Conservation (phyloP, 2,797 vertebrate genomes). For the Typhlichthys eigenmanni region DNA sequence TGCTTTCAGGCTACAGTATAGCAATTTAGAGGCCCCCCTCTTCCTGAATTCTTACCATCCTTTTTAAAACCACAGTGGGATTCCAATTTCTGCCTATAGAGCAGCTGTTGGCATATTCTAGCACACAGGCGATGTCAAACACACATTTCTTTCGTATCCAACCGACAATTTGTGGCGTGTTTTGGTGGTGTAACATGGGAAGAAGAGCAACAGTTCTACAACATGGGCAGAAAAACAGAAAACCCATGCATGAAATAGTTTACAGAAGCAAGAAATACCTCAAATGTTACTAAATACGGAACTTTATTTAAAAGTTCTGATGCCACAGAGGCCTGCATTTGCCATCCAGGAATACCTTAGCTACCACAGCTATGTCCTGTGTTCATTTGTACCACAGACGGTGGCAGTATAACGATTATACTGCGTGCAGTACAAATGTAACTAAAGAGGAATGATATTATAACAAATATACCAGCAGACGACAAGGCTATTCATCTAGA, state of each 20-base stretch:
- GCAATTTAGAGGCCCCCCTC: slow-evolving; percentile 10
- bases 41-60: slow-evolving; percentile 47
- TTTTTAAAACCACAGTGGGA: slow-evolving; percentile 42
- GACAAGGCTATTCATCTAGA: too few species aligned
- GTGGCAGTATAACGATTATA: slow-evolving; percentile 7
- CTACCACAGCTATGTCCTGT: slow-evolving; percentile 56
- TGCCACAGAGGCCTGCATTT: slow-evolving; percentile 48
- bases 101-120: slow-evolving; percentile 34
- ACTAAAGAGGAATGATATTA: neutral
- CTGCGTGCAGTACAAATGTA: neutral
- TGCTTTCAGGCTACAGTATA: slow-evolving; percentile 2
- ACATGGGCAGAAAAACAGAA: slow-evolving; percentile 17
- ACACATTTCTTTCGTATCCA: slow-evolving; percentile 55
- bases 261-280: slow-evolving; percentile 43
- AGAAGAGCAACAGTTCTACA: slow-evolving; percentile 52
- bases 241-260: slow-evolving; percentile 21
- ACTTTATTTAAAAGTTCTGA: slow-evolving; percentile 44
- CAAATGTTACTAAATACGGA: slow-evolving; percentile 52
- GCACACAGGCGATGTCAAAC: slow-evolving; percentile 50
- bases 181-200: slow-evolving; percentile 48
- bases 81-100: slow-evolving; percentile 38
- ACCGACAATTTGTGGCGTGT: slow-evolving; percentile 71
- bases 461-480: too few species aligned
- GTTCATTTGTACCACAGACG: slow-evolving; percentile 32
- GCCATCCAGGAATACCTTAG: slow-evolving; percentile 41